These are phyloP conservation scores for Aphidius gifuensis DNA, from an alignment of 1,140 invertebrate genomes.

Conservation along the genomic window DNA sequence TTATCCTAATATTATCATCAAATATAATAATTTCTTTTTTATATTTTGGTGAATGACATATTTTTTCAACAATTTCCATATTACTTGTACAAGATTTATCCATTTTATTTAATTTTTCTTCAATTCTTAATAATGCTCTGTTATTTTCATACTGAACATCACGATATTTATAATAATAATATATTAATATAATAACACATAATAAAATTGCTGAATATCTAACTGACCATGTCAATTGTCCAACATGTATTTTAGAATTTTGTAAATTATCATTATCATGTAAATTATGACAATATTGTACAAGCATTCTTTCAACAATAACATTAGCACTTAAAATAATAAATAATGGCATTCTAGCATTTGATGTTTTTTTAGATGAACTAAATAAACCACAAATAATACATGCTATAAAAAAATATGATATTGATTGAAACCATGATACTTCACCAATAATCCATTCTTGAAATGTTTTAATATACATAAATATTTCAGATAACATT, in stretches of 20 bases:
- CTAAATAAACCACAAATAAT: constrained; percentile 58
- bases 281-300: constrained; percentile 39
- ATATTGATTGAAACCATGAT: constrained; percentile 59
- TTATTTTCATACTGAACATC: constrained; percentile 39
- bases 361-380: constrained; percentile 53
- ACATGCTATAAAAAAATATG: constrained; percentile 57
- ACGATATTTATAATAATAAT: constrained; percentile 39
- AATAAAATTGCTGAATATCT: constrained; percentile 37
- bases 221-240: constrained; percentile 38
- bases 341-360: constrained; percentile 57
- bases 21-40: constrained; percentile 5
- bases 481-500: constrained; percentile 60
- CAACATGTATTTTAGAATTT: constrained; percentile 35
- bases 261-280: constrained; percentile 24
- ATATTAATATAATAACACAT: constrained; percentile 36
- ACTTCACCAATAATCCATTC: constrained; percentile 59
- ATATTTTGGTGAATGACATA: constrained; percentile 5
- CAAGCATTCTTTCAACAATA: constrained; percentile 43
- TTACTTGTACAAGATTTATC: constrained; percentile 22
- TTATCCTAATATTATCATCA: constrained; percentile 9
- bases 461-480: constrained; percentile 57
- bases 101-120: constrained; percentile 36
- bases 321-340: constrained; percentile 53
- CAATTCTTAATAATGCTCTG: constrained; percentile 39
- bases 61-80: neutral